A percentile compares a stretch with the other conserved stretches of the same genome.
phyloP scores from a whole-genome alignment of 2,888 invertebrate species.

The Drosophila testacea region DNA sequence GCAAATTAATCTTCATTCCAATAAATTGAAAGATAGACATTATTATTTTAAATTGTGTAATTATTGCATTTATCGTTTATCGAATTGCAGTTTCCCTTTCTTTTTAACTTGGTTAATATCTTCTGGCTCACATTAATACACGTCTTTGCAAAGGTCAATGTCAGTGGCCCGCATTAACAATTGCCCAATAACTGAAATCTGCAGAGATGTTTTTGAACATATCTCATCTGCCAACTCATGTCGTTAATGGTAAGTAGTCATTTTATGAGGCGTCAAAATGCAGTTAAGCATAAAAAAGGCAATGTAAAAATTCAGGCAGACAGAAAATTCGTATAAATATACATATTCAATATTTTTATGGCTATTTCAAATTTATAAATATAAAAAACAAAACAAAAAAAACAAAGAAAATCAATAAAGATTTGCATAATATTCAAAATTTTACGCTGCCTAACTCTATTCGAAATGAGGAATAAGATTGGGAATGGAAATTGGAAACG shows the following conservation, averaged over 20 bases:
- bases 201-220: constrained; percentile 10
- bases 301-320: constrained; percentile 16
- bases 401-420: constrained; percentile 68
- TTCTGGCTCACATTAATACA: constrained; percentile 49
- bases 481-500: constrained; percentile 23
- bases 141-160: constrained; percentile 65
- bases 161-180: constrained; percentile 51
- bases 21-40: not conserved
- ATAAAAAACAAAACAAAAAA: constrained; percentile 11
- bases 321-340: constrained; percentile 7
- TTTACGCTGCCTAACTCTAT: constrained; percentile 45
- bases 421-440: constrained; percentile 73
- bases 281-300: constrained; percentile 46
- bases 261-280: constrained; percentile 62
- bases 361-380: constrained; percentile 44
- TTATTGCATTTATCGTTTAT: too few relatives aligned
- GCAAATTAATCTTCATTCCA: not conserved
- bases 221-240: constrained; percentile 37
- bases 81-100: constrained; percentile 1
- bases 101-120: not conserved
- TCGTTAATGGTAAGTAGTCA: constrained; percentile 35
- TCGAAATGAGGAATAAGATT: constrained; percentile 31
- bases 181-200: constrained; percentile 25
- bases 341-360: constrained; percentile 36
- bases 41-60: too few relatives aligned